phyloP scores from a whole-genome alignment of 2,797 vertebrate genomes.

The Silurus aristotelis region DNA sequence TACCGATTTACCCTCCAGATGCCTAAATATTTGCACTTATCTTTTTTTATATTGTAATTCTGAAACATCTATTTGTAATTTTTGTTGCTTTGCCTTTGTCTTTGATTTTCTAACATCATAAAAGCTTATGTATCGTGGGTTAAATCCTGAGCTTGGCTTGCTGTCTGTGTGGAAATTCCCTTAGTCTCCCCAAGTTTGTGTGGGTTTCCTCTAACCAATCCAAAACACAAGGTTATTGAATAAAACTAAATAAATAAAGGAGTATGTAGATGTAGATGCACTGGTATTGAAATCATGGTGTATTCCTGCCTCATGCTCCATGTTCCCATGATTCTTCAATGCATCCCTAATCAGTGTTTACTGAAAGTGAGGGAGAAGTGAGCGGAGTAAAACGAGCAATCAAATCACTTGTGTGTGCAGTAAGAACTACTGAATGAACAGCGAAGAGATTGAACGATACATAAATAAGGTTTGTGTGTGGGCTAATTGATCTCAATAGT shows the following conservation, averaged over 20 bases:
- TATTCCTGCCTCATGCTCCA: not conserved
- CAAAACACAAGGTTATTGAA: not conserved
- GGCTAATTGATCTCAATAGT: not conserved
- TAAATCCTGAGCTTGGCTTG: constrained; percentile 4
- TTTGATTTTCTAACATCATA: not conserved
- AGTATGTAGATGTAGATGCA: too few species aligned
- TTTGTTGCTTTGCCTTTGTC: not conserved
- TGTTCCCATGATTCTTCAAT: not conserved
- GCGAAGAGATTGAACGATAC: not conserved
- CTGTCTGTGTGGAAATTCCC: not conserved
- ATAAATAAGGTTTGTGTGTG: not conserved
- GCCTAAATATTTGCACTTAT: not conserved
- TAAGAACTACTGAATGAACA: not conserved
- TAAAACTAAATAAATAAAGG: too few species aligned
- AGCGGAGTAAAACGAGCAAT: not conserved
- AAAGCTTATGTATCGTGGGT: not conserved
- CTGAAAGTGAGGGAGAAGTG: not conserved
- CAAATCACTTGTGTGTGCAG: not conserved
- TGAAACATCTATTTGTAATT: not conserved
- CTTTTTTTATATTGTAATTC: not conserved
- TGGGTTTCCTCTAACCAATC: constrained; percentile 4
- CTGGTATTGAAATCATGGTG: not conserved
- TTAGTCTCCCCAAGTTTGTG: not conserved
- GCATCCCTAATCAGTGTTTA: not conserved
- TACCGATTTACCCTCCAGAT: not conserved